Evolutionary conservation across 2,113 vertebrate species (phyloP).

Genomic region (Sapajus apella): DNA sequence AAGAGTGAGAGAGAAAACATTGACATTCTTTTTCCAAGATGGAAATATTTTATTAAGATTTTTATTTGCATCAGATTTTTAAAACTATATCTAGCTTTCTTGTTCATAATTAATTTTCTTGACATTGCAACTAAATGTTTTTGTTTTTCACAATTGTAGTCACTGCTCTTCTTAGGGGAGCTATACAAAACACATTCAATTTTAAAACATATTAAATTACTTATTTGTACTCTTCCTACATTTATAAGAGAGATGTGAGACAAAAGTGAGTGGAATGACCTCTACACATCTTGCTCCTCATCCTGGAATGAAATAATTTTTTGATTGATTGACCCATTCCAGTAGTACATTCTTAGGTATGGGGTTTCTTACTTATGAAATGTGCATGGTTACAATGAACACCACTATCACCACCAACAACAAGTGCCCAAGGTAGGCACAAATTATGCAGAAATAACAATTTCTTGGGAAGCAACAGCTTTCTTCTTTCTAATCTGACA

Average conservation of each 20-base stretch:
- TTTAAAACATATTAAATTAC: background rate
- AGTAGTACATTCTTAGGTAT: background rate
- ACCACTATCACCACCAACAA: background rate
- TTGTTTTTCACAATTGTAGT: background rate
- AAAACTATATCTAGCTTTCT: background rate
- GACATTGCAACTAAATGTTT: background rate
- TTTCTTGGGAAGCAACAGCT: background rate
- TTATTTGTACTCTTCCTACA: background rate
- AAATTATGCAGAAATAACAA: constrained; percentile 2
- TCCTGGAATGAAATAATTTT: background rate
- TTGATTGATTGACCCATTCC: background rate
- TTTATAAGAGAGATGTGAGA: background rate
- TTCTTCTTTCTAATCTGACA: background rate
- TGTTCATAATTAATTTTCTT: constrained; percentile 16
- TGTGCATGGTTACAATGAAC: background rate
- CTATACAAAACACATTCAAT: background rate
- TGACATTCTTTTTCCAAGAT: constrained; percentile 9
- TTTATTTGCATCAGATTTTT: background rate
- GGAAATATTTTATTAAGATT: background rate
- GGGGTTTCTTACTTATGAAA: background rate
- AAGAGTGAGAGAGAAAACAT: background rate
- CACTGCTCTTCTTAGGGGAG: background rate
- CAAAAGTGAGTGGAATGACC: background rate
- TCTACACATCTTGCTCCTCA: background rate
- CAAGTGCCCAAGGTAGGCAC: background rate